These are phyloP conservation scores for Chloropsis cyanopogon DNA, from an alignment of 2,113 vertebrate genomes.

Conservation along the genomic window DNA sequence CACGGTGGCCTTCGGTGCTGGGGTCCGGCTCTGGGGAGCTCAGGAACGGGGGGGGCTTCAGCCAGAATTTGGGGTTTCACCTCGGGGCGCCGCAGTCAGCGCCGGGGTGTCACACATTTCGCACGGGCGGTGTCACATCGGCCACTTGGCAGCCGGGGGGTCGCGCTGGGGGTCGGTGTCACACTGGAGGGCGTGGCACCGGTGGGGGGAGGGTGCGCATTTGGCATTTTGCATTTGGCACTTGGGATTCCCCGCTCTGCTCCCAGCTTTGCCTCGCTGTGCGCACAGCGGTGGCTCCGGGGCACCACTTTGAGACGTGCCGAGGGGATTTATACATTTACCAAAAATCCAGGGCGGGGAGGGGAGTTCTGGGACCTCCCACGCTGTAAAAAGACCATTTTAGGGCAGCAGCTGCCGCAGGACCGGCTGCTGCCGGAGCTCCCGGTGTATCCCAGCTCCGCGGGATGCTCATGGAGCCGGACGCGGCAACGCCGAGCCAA, in stretches of 20 bases:
- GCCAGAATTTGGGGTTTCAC: neutral
- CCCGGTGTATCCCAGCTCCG: neutral
- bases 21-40: neutral
- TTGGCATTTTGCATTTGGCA: neutral
- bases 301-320: fast-evolving
- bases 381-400: neutral
- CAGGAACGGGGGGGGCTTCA: too few relatives aligned
- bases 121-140: fast-evolving
- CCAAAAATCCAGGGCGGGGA: neutral
- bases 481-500: neutral
- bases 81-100: neutral
- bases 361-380: neutral
- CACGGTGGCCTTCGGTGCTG: neutral
- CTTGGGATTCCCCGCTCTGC: neutral
- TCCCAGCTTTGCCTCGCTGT: neutral
- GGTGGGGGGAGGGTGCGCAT: neutral
- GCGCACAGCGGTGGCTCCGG: fast-evolving
- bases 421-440: neutral
- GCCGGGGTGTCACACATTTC: neutral
- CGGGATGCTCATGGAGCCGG: neutral
- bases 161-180: neutral
- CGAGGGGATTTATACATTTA: neutral
- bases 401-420: neutral
- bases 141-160: neutral
- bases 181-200: too few relatives aligned